Evolutionary conservation across 2,888 invertebrate species (phyloP), one percentile per base, ranked within the genome.

Genomic region (Meandrusa payeni): DNA sequence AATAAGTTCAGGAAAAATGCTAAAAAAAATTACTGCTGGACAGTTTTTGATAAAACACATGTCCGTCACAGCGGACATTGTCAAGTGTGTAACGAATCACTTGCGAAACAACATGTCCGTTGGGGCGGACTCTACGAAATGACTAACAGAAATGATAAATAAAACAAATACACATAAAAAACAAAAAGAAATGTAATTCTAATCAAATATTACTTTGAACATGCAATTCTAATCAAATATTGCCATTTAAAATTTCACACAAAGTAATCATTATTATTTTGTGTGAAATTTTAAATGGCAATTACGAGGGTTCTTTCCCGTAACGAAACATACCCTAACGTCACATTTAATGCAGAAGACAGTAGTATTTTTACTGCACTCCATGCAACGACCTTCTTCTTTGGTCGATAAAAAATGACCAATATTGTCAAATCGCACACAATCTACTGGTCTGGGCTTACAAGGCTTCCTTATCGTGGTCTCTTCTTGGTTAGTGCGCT

Each of bases 341-440:
- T 37, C n/a, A 19, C 34, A 36, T 36, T 37, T 37, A 1, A 19
- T 32, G 22, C 32, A 32, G 5, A 11, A 27, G 11, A 27, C 27
- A 27, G 27, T 27, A 27, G 27, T 42, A 11, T 29, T 22, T 28
- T 41, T 41, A 28, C 22, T 20, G 6, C 34, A 41, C 22, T 20
- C 20, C 28, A 20, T 41, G 41, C 41, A 33, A 12, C 41, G 33
- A 20, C 41, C 26, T 26, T 41, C 33, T 33, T 26, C 26, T n/a
- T 26, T 41, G 1, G 27, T 33, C 26, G 33, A 20, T 19, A 27
- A 19, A 9, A 41, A 41, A 26, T 41, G 33, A 19, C 41, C 33
- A 26, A 41, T 19, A 19, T 41, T 41, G 32, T 41, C 41, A 27
- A 24, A 41, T 9, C 34, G 29, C 10, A 26, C 7, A 9, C 5